Conservation (phyloP, 2,113 vertebrate genomes). For the Macrotis lagotis region DNA sequence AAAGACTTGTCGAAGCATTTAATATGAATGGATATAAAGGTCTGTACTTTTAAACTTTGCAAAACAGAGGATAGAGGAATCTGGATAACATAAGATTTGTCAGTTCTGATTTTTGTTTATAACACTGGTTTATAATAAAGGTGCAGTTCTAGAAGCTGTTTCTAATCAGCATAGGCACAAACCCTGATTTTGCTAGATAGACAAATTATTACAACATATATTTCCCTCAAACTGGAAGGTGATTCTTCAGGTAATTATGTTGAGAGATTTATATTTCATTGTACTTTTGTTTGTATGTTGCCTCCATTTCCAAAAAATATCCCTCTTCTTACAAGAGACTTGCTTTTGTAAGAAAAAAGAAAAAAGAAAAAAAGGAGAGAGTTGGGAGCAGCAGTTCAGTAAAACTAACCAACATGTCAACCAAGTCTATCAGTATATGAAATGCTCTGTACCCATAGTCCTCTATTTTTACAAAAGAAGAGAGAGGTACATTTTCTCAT, state of each 20-base stretch:
- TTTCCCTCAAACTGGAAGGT: background rate
- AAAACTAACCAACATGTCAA: background rate
- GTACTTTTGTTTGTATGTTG: background rate
- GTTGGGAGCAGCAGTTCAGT: background rate
- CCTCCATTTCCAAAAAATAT: background rate
- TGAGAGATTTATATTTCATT: background rate
- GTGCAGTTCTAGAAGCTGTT: background rate
- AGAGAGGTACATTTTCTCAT: background rate
- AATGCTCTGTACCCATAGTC: background rate
- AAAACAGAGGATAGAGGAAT: background rate
- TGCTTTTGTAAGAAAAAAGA: background rate
- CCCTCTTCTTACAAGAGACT: background rate
- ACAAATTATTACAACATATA: background rate
- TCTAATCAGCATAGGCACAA: background rate
- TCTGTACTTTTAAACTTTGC: constrained; percentile 39
- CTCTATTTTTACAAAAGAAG: background rate
- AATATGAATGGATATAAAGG: constrained; percentile 38
- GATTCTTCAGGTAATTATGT: background rate
- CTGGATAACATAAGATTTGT: background rate
- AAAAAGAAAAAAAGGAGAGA: background rate
- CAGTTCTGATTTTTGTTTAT: background rate
- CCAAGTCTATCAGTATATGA: background rate
- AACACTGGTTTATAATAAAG: constrained; percentile 25
- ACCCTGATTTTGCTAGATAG: background rate
- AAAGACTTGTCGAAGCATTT: constrained; percentile 61